A percentile compares a stretch with the other conserved stretches of the same genome.
phyloP scores from a whole-genome alignment of 1,140 invertebrate genomes.

The Trichoplusia ni region DNA sequence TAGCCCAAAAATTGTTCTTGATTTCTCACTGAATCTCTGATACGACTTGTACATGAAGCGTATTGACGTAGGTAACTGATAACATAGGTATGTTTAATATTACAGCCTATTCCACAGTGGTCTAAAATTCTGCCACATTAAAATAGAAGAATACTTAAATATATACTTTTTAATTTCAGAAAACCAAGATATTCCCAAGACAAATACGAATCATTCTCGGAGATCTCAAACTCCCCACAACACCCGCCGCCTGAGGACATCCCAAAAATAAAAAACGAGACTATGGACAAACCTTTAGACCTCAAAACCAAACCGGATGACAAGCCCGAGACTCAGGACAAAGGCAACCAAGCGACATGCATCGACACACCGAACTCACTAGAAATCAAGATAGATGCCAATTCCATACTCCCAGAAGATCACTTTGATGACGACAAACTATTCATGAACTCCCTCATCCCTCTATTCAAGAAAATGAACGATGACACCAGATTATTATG shows the following conservation, averaged over 20 bases:
- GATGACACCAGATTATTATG: constrained; percentile 69
- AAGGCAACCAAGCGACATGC: constrained; percentile 53
- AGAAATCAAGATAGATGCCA: constrained; percentile 70
- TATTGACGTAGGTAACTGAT: no score
- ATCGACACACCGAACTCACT: constrained; percentile 49
- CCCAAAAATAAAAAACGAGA: constrained; percentile 56
- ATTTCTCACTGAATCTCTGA: no score
- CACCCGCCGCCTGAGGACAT: constrained; percentile 62
- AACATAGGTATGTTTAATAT: no score
- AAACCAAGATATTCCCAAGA: constrained; percentile 71
- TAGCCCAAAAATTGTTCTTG: no score
- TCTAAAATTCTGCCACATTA: no score
- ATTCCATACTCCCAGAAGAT: constrained; percentile 66
- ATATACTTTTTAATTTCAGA: constrained; percentile 45
- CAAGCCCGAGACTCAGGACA: constrained; percentile 56
- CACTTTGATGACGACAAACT: constrained; percentile 71
- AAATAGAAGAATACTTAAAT: no score
- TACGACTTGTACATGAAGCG: no score
- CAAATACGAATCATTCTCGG: constrained; percentile 71
- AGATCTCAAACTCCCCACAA: constrained; percentile 71
- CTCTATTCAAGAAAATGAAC: constrained; percentile 73
- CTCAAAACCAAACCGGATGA: constrained; percentile 67
- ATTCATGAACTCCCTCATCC: constrained; percentile 73
- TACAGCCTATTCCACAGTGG: no score
- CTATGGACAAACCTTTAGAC: constrained; percentile 62